Percentiles rank a stretch among this genome's conserved stretches.
These are phyloP conservation scores for Galleria mellonella DNA, from an alignment of 1,140 invertebrate genomes.

Conservation along the genomic window DNA sequence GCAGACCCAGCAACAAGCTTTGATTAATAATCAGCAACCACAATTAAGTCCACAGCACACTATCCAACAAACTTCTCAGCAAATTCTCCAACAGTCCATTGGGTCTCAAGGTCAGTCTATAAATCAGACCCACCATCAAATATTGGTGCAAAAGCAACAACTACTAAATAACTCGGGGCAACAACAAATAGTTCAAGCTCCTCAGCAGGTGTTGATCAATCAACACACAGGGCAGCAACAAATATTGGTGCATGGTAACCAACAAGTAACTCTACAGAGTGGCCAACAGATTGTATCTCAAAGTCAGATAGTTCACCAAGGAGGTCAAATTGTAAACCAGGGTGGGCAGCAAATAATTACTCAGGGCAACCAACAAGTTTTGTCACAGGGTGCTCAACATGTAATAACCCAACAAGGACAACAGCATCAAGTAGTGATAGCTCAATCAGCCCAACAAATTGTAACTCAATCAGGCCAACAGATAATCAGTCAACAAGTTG, in stretches of 20 bases:
- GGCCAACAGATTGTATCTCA: constrained; percentile 65
- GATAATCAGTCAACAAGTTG: constrained; percentile 55
- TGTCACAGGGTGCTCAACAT: constrained; percentile 64
- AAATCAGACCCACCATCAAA: constrained; percentile 62
- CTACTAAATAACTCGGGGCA: constrained; percentile 50
- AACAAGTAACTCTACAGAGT: constrained; percentile 62
- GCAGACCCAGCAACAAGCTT: constrained; percentile 63
- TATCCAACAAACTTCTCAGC: constrained; percentile 55
- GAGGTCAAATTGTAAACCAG: constrained; percentile 61
- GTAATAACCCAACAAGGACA: constrained; percentile 63
- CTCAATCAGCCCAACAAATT: constrained; percentile 58
- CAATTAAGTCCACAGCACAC: constrained; percentile 61
- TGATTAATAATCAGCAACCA: constrained; percentile 61
- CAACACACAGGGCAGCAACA: constrained; percentile 67
- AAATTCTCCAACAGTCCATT: constrained; percentile 59
- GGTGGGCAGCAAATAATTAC: constrained; percentile 60
- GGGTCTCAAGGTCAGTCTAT: constrained; percentile 53
- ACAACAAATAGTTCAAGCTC: constrained; percentile 62
- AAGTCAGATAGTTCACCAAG: constrained; percentile 62
- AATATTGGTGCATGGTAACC: constrained; percentile 64
- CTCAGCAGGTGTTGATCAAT: constrained; percentile 61
- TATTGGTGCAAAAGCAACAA: constrained; percentile 69
- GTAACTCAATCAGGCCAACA: constrained; percentile 58
- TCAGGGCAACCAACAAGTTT: constrained; percentile 54
- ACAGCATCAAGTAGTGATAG: constrained; percentile 65